phyloP scores from a whole-genome alignment of 2,888 invertebrate genomes.

The Athrips mouffetella region DNA sequence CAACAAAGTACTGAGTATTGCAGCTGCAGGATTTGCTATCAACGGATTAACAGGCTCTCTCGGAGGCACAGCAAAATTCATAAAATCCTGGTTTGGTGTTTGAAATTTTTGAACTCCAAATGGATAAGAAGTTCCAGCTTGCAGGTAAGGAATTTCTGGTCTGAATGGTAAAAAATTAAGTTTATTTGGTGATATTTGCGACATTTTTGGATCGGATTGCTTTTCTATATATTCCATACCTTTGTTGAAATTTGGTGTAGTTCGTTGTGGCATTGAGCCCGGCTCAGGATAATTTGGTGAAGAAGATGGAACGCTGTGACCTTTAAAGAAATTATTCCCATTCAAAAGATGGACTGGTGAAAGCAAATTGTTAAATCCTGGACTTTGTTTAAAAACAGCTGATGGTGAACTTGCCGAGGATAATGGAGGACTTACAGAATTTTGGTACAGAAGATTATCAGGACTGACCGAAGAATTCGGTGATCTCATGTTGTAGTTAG shows the following conservation, averaged over 20 bases:
- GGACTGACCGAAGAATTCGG: slow-evolving; percentile 87
- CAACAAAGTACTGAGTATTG: slow-evolving; percentile 86
- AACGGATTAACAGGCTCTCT: slow-evolving; percentile 72
- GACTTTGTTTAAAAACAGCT: slow-evolving; percentile 52
- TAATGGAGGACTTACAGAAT: slow-evolving; percentile 86
- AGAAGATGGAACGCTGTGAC: slow-evolving; percentile 64
- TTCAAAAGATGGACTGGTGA: slow-evolving; percentile 69
- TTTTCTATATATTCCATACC: slow-evolving; percentile 59
- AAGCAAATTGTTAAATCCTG: slow-evolving; percentile 61
- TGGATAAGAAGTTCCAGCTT: slow-evolving; percentile 64
- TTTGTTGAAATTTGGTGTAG: slow-evolving; percentile 45
- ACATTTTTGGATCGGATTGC: slow-evolving; percentile 44
- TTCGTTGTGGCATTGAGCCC: slow-evolving; percentile 50
- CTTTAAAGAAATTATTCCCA: slow-evolving; percentile 76
- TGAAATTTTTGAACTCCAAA: slow-evolving; percentile 74
- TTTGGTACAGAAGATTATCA: slow-evolving; percentile 86
- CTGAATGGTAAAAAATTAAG: slow-evolving; percentile 77
- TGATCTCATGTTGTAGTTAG: slow-evolving; percentile 73
- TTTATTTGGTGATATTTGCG: slow-evolving; percentile 69
- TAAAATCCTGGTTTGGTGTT: slow-evolving; percentile 60
- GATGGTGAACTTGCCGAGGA: slow-evolving; percentile 78
- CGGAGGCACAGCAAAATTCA: slow-evolving; percentile 68
- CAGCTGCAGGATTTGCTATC: slow-evolving; percentile 83
- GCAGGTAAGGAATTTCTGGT: slow-evolving; percentile 76
- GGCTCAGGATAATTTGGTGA: slow-evolving; percentile 70